These are phyloP conservation scores for Ctena decussata DNA, from an alignment of 2,888 invertebrate species.

Conservation along the genomic window DNA sequence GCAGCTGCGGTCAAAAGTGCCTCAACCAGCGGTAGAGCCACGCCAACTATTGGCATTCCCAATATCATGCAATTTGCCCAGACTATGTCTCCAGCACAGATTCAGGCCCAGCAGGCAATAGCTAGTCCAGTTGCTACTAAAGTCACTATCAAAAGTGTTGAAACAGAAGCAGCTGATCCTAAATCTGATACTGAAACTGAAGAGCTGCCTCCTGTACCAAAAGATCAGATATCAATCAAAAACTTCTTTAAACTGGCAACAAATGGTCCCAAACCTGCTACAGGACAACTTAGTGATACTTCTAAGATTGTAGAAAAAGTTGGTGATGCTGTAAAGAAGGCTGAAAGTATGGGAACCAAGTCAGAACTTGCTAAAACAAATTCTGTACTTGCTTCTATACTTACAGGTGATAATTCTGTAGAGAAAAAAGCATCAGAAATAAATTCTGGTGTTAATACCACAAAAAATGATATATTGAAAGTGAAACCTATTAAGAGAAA, in stretches of 20 bases:
- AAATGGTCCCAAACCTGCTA: background rate
- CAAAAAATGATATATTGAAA: background rate
- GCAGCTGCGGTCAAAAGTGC: background rate
- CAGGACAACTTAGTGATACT: background rate
- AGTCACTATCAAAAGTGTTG: slow-evolving; percentile 16
- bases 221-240: slow-evolving; percentile 57
- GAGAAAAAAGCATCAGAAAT: background rate
- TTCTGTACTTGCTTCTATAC: background rate
- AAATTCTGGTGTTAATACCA: background rate
- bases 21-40: slow-evolving; percentile 26
- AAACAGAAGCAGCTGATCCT: slow-evolving; percentile 19
- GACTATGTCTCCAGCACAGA: slow-evolving; percentile 70
- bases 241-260: slow-evolving; percentile 48
- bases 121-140: slow-evolving; percentile 43
- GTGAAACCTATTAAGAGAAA: background rate
- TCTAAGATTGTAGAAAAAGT: background rate
- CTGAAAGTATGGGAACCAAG: background rate
- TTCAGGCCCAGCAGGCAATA: slow-evolving; percentile 60
- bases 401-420: background rate
- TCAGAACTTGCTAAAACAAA: background rate
- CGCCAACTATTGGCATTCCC: slow-evolving; percentile 54
- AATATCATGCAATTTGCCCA: slow-evolving; percentile 74
- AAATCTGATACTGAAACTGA: slow-evolving; percentile 17
- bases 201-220: slow-evolving; percentile 22
- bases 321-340: background rate